Conservation (phyloP, 2,113 vertebrate species). For the Progne subis region DNA sequence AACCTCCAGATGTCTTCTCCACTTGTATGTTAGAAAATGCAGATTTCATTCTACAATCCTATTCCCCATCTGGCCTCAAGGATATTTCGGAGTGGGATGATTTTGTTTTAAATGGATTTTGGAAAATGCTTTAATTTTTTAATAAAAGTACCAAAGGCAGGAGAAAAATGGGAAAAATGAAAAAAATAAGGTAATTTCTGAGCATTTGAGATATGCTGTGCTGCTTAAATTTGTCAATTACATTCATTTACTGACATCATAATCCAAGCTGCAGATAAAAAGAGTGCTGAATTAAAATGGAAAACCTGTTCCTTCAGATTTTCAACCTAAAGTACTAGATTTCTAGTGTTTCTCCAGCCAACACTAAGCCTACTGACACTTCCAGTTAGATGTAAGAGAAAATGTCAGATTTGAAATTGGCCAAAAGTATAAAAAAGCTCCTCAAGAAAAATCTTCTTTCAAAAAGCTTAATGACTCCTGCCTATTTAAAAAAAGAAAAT, state of each 20-base stretch:
- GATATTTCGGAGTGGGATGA: neutral
- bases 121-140: neutral
- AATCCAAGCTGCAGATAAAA: neutral
- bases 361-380: neutral
- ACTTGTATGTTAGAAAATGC: accelerated
- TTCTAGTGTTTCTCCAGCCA: neutral
- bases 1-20: neutral
- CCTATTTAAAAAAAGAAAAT: neutral
- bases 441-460: neutral
- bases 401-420: neutral
- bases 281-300: neutral
- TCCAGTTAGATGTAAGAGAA: neutral
- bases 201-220: neutral
- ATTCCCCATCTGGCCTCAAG: neutral
- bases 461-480: neutral
- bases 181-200: neutral
- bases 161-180: neutral
- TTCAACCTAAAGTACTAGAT: neutral
- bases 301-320: neutral
- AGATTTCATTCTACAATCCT: neutral
- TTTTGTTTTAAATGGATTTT: neutral
- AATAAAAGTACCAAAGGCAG: neutral
- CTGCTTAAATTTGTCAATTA: neutral
- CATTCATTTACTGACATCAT: neutral
- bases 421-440: neutral